Conservation (phyloP, 2,888 invertebrate species). For the Archips crataeganus region DNA sequence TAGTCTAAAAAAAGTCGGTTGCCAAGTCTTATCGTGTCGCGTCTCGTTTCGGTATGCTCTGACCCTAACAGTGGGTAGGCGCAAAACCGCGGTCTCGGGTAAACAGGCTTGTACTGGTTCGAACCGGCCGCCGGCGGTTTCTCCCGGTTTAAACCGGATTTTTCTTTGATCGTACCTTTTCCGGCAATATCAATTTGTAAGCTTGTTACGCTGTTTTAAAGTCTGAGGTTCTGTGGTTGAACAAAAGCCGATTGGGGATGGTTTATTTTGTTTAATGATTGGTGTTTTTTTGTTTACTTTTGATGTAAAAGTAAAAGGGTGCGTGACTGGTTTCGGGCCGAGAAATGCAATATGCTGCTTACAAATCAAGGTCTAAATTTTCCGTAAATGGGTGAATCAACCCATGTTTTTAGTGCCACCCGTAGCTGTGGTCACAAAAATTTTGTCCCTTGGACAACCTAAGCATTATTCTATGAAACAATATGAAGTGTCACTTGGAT, state of each 20-base stretch:
- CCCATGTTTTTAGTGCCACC: no score
- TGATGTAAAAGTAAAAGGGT: not conserved
- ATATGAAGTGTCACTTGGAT: no score
- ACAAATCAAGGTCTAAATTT: no score
- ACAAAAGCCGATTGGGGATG: not conserved
- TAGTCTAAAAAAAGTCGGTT: no score
- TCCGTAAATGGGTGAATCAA: no score
- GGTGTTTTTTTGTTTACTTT: not conserved
- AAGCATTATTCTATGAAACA: no score
- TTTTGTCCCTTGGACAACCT: no score
- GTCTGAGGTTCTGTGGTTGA: conserved; percentile 5
- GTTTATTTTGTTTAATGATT: not conserved
- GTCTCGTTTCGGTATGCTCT: no score
- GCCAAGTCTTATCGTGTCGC: not conserved
- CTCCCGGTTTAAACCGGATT: conserved; percentile 29
- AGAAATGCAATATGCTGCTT: no score
- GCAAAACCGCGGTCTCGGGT: conserved; percentile 8
- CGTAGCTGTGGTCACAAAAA: no score
- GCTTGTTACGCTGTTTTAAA: conserved; percentile 26
- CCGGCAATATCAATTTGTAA: conserved; percentile 27
- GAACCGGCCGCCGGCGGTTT: conserved; percentile 32
- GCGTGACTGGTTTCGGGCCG: no score
- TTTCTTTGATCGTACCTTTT: conserved; percentile 35
- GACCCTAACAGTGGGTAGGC: not conserved
- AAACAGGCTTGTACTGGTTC: conserved; percentile 24